Evolutionary conservation across 2,797 vertebrate species (phyloP).

Genomic region (Craterocephalus amniculus): DNA sequence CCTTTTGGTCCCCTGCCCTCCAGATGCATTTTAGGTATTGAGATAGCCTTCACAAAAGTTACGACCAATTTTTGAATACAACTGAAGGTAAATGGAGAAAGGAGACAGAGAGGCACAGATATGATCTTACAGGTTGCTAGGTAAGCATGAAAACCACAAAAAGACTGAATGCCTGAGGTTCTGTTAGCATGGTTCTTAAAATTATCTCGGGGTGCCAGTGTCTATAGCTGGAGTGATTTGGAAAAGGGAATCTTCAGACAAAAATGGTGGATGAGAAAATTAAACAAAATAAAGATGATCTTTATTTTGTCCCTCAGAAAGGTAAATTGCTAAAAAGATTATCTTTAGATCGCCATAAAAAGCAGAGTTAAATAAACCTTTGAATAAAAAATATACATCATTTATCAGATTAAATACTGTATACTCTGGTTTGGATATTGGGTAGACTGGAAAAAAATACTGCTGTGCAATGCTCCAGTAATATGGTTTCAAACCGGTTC

Average conservation of each 20-base stretch:
- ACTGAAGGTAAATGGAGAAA: too few relatives aligned
- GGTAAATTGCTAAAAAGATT: too few relatives aligned
- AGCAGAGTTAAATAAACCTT: neutral
- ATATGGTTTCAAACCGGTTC: conserved; percentile 1
- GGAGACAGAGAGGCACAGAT: neutral
- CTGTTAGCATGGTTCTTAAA: neutral
- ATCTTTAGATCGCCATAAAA: neutral
- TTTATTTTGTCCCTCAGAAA: too few relatives aligned
- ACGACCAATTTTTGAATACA: too few relatives aligned
- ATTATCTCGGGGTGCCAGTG: neutral
- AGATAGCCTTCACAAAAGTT: neutral
- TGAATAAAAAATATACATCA: neutral
- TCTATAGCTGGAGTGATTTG: neutral
- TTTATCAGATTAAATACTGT: too few relatives aligned
- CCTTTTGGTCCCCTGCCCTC: neutral
- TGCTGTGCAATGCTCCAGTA: neutral
- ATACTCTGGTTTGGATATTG: neutral
- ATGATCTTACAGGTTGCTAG: neutral
- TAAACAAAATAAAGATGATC: too few relatives aligned
- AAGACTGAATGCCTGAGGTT: neutral
- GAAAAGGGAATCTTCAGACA: neutral
- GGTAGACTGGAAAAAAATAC: neutral
- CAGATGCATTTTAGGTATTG: neutral
- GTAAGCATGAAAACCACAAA: neutral
- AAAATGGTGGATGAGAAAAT: neutral